Conservation (phyloP, 2,113 vertebrate genomes). For the Cygnus buccinator region DNA sequence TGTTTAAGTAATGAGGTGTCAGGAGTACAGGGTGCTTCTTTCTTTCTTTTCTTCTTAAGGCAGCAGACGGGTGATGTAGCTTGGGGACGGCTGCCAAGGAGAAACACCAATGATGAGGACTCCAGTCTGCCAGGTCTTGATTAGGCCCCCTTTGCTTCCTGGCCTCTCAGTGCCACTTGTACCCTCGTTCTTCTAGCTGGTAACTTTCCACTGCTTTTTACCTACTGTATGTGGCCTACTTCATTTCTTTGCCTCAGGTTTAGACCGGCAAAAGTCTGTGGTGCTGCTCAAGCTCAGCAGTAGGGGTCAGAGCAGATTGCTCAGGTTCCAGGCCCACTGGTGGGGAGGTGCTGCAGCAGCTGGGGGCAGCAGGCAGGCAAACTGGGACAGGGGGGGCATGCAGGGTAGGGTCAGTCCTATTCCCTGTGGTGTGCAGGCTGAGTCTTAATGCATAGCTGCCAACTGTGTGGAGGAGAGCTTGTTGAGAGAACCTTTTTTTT, state of each 20-base stretch:
- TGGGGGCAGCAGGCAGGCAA: neutral
- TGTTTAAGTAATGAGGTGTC: neutral
- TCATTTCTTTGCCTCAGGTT: neutral
- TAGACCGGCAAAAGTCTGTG: neutral
- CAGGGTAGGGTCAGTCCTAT: too few species aligned
- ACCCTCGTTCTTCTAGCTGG: neutral
- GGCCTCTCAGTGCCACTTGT: neutral
- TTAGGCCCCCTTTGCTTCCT: neutral
- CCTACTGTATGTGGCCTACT: neutral
- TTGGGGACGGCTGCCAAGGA: neutral
- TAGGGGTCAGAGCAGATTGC: neutral
- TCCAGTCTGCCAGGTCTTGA: neutral
- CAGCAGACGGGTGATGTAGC: neutral
- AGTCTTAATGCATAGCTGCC: neutral
- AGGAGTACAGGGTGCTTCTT: neutral
- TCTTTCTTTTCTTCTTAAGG: neutral
- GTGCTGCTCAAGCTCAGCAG: neutral
- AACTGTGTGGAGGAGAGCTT: neutral
- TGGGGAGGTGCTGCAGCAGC: neutral
- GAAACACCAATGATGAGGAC: neutral
- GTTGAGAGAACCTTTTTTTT: neutral
- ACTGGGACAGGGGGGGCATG: neutral
- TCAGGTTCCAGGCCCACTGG: neutral
- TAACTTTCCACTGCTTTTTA: neutral
- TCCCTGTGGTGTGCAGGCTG: neutral